A percentile compares a stretch with the other conserved stretches of the same genome.
Conservation (phyloP, 2,113 vertebrate genomes). For the Melanerpes formicivorus region DNA sequence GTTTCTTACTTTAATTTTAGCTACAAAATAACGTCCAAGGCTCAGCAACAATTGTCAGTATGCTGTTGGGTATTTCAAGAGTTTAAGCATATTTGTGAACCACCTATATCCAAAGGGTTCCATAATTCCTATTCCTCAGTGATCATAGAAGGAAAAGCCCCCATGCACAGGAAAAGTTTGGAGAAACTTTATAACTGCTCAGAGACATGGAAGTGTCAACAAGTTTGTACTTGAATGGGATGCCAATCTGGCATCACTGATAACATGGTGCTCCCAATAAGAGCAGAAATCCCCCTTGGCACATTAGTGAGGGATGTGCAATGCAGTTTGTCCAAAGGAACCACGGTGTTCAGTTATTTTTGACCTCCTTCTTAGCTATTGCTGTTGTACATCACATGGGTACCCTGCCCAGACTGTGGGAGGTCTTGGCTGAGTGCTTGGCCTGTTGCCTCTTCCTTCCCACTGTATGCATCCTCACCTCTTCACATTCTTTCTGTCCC, state of each 20-base stretch:
- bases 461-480: not conserved
- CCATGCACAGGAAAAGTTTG: not conserved
- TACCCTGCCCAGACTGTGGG: not conserved
- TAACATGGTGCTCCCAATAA: not conserved
- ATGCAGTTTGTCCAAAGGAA: not conserved
- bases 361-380: not conserved
- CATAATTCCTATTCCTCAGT: not conserved
- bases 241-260: not conserved
- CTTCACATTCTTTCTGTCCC: not conserved
- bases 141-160: not conserved
- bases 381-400: not conserved
- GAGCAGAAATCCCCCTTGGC: not conserved
- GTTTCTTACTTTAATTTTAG: conserved; percentile 46
- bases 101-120: not conserved
- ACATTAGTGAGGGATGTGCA: not conserved
- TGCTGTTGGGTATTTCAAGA: not conserved
- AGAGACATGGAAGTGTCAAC: not conserved
- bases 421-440: not conserved
- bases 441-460: not conserved
- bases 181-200: not conserved
- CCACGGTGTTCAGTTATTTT: rapidly evolving
- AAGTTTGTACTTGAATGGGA: not conserved
- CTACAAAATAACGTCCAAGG: conserved; percentile 33
- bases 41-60: not conserved
- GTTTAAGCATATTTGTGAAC: not conserved